Base-by-base conservation (phyloP, 2,888 invertebrate species). In the Eupithecia centaureata region DNA sequence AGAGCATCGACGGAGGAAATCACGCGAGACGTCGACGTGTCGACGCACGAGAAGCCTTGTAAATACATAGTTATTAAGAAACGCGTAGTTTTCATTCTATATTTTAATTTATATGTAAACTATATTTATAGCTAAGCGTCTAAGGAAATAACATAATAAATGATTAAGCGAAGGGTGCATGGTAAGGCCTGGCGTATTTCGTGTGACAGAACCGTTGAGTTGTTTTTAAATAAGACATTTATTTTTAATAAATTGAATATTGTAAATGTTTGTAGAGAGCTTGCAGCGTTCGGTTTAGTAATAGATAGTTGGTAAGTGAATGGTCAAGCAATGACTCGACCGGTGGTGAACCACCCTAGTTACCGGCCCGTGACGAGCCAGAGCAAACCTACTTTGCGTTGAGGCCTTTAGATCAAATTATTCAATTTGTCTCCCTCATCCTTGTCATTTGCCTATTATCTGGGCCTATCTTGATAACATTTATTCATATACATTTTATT, bases 71-170 rank as follows among this genome's bases (percentile, higher is more conserved):
- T 89, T 83, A 80, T 79, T 91, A 91, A 90, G 88, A 89, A 86
- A 89, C 88, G 85, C 89, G 91, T 92, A 92, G 90, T 89, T 92
- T 91, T 90, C 91, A 91, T 77, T 92, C 86, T 89, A 90, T 90
- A 88, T 89, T 91, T 89, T 90, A 91, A 91, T 91, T 91, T 90
- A 90, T 89, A 90, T 90, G 87, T 92, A 91, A 89, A 89, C 86
- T 90, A 88, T 91, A 91, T 90, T 86, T 90, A 88, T 86, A 86
- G 81, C 77, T 90, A 91, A 90, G 86, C 80, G 84, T 87, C 86
- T 82, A 85, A 85, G 88, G 86, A 87, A 80, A 78, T 85, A 86
- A 87, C 84, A 87, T 89, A 88, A 86, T 88, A 88, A 86, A 80
- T 80, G 59, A 62, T 67, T 63, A 80, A 79, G 79, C 78, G 76